Conservation (phyloP, 2,797 vertebrate species). For the Salmo trutta region DNA sequence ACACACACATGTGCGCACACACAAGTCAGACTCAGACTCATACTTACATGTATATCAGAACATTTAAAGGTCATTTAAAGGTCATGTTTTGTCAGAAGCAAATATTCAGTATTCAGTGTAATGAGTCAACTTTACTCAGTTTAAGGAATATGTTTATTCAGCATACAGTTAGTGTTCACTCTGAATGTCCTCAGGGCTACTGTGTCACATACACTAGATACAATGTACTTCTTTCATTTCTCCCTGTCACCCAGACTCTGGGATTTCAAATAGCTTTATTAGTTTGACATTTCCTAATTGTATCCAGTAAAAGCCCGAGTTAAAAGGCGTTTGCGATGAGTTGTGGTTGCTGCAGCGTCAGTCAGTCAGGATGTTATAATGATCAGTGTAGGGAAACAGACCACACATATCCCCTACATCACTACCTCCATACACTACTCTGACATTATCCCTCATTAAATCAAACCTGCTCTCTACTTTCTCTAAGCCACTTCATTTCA, state of each 20-base stretch:
- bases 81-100: no score
- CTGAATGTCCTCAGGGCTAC: no score
- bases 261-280: constrained; percentile 27
- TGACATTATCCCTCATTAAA: constrained; percentile 62
- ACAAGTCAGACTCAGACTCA: neutral
- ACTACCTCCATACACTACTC: constrained; percentile 33
- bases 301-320: constrained; percentile 23
- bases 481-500: no score
- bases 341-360: constrained; percentile 52
- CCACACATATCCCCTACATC: constrained; percentile 50
- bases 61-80: no score
- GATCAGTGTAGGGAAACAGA: constrained; percentile 65
- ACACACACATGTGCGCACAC: no score
- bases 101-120: no score
- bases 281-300: constrained; percentile 45
- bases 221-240: no score
- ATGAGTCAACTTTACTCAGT: no score
- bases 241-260: no score
- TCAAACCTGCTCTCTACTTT: constrained; percentile 13
- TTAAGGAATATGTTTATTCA: no score
- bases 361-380: constrained; percentile 43
- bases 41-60: neutral
- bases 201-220: no score
- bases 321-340: constrained; percentile 51
- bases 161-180: no score